Evolutionary conservation across 2,113 vertebrate genomes (phyloP).

Genomic region (Indicator maculatus): DNA sequence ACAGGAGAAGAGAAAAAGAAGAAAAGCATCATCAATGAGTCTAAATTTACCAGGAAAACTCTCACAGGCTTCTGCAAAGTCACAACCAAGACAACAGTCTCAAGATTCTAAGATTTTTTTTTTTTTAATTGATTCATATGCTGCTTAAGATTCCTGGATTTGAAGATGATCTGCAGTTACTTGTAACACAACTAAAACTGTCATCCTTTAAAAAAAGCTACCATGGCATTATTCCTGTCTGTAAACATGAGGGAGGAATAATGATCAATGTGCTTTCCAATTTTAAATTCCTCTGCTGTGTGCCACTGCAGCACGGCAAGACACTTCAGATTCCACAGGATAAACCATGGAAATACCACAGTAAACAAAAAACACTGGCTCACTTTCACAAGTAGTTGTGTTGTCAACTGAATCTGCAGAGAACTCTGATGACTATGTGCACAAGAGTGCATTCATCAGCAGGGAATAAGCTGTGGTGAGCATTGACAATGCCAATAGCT

Average conservation of each 20-base stretch:
- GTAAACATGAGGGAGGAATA: background rate
- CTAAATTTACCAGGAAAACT: background rate
- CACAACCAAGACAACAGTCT: background rate
- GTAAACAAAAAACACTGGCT: background rate
- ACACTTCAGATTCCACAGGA: background rate
- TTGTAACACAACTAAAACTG: background rate
- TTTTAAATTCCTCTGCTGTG: background rate
- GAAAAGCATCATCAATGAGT: background rate
- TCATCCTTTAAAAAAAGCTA: background rate
- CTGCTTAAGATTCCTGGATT: background rate
- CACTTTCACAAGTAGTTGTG: background rate
- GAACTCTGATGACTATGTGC: fast-evolving
- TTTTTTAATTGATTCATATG: background rate
- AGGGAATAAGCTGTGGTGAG: background rate
- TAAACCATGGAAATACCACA: background rate
- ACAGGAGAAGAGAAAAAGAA: background rate
- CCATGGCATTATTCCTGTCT: background rate
- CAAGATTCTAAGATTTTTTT: background rate
- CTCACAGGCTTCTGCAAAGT: background rate
- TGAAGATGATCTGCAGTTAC: background rate
- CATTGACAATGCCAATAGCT: background rate
- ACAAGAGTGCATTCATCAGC: background rate
- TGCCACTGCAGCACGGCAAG: background rate
- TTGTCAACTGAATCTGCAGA: background rate
- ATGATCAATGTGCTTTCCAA: background rate